Conservation (phyloP, 2,888 invertebrate species). For the Erynnis tages region DNA sequence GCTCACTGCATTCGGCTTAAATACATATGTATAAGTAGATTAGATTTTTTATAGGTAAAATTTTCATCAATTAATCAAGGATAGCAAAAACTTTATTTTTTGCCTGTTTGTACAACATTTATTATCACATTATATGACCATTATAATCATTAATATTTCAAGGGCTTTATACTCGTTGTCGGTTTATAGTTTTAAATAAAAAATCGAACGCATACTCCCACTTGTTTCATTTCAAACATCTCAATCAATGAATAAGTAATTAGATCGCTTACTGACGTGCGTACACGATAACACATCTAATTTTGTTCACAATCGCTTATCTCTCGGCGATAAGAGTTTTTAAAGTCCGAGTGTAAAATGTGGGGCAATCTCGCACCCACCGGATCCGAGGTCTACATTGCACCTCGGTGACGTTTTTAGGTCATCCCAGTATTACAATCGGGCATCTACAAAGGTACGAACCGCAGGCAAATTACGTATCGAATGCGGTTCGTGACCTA, state of each 20-base stretch:
- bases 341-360: not conserved
- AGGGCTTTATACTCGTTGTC: conserved; percentile 47
- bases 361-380: not conserved
- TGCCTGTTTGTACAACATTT: conserved; percentile 1
- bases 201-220: conserved; percentile 32
- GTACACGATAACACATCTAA: conserved; percentile 9
- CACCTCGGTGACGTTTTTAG: conserved; percentile 8
- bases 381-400: not conserved
- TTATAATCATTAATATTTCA: conserved; percentile 5
- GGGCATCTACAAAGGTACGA: conserved; percentile 10
- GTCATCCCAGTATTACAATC: conserved; percentile 7
- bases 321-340: conserved; percentile 3
- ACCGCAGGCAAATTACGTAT: conserved; percentile 2
- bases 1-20: not conserved
- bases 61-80: not conserved
- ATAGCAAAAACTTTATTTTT: not conserved
- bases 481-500: conserved; percentile 21
- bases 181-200: conserved; percentile 52
- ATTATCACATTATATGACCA: not conserved
- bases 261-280: not conserved
- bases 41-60: not conserved
- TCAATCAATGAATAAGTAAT: not conserved
- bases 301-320: not conserved
- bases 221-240: conserved; percentile 25
- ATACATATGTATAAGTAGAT: not conserved